Evolutionary conservation across 2,888 invertebrate species (phyloP), one percentile per base, ranked within the genome.

Genomic region (Tholera decimalis): DNA sequence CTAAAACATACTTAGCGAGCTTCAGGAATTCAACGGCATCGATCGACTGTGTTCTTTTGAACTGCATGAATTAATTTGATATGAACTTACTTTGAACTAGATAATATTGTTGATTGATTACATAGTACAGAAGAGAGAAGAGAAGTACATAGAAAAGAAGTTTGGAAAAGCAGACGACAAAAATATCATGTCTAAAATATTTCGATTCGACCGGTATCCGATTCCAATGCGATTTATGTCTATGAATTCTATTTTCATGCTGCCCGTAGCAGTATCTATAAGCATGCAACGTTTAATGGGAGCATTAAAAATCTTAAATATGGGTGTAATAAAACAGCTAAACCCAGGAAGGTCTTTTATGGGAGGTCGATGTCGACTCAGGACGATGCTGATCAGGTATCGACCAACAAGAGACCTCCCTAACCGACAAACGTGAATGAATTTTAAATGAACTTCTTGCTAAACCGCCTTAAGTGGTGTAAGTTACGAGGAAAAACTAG

Each of bases 1-100:
- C 15, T 35, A 6, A 13, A 43, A 53, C 37, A 39, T 43, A 47
- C n/a, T 44, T 50, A 46, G 28, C 49, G 24, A 37, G 54, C 50
- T 65, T 47, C 72, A 53, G 13, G 46, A 72, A 72, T 56, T 72
- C 47, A 57, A 66, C 22, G 20, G 13, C 49, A 50, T 68, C 62
- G 62, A 71, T 57, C 54, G 56, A 20, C 13, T 22, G n/a, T 24
- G 15, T 65, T 61, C 67, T 56, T 56, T 64, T 30, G 35, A 71
- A 66, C 64, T 76, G 74, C 65, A 53, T 60, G 55, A 60, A 77
- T 83, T 73, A 84, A 81, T 86, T 80, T 83, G 56, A 73, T 82
- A 83, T 80, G 66, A 82, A 68, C 55, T 73, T 79, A 74, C 26
- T 46, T 20, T 24, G 44, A 54, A 64, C 7, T 53, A 9, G 13